Evolutionary conservation across 2,797 vertebrate species (phyloP).

Genomic region (Phrynocephalus vlangalii): DNA sequence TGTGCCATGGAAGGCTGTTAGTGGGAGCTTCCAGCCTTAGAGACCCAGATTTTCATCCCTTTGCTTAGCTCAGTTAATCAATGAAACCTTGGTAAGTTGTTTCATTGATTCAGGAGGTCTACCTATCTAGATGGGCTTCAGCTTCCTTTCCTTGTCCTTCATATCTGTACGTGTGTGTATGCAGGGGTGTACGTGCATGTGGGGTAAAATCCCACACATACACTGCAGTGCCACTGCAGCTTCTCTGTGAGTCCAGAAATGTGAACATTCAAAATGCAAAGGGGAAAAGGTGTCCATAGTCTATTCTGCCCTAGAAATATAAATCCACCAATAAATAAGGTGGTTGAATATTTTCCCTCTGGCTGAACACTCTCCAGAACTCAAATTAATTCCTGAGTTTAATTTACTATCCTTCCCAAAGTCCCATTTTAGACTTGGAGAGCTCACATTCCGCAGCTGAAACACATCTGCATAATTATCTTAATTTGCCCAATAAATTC

Average conservation of each 20-base stretch:
- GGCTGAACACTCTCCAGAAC: not conserved
- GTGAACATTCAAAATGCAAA: not conserved
- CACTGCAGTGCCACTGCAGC: too few species aligned
- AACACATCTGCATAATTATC: conserved; percentile 2
- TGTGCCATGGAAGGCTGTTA: not conserved
- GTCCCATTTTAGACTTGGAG: not conserved
- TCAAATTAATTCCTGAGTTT: not conserved
- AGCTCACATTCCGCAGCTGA: not conserved
- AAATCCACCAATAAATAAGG: not conserved
- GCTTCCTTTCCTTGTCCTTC: too few species aligned
- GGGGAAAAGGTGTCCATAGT: not conserved
- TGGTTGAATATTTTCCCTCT: not conserved
- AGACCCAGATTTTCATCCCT: too few species aligned
- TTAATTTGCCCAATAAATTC: conserved; percentile 2
- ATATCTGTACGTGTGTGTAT: too few species aligned
- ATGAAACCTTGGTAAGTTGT: not conserved
- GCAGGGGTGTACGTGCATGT: not conserved
- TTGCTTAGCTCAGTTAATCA: too few species aligned
- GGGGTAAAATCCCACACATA: not conserved
- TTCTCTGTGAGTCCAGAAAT: not conserved
- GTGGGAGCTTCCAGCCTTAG: too few species aligned
- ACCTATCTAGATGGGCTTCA: too few species aligned
- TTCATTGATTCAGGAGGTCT: too few species aligned
- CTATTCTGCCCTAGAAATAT: not conserved
- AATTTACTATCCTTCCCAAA: not conserved